phyloP scores from a whole-genome alignment of 2,113 vertebrate genomes.

The Rhabdornis inornatus region DNA sequence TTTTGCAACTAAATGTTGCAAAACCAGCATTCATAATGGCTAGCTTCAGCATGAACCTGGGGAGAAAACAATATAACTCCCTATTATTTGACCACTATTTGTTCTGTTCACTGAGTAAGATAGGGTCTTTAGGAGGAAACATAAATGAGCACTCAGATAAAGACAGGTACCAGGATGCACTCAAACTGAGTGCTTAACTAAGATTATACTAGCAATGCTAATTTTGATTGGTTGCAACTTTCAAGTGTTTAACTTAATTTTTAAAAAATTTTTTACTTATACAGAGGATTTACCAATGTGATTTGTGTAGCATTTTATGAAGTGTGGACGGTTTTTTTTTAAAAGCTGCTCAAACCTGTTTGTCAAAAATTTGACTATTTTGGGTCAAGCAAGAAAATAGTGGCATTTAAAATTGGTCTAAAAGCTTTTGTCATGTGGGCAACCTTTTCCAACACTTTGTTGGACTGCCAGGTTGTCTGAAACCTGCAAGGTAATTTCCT shows the following conservation, averaged over 20 bases:
- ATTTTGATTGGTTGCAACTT: not conserved
- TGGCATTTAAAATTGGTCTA: not conserved
- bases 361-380: not conserved
- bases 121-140: not conserved
- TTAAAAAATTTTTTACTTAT: not conserved
- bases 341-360: not conserved
- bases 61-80: not conserved
- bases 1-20: not conserved
- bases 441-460: not conserved
- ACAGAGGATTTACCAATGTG: not conserved
- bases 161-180: not conserved
- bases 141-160: not conserved
- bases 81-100: not conserved
- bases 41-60: not conserved
- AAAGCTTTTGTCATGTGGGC: not conserved
- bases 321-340: not conserved
- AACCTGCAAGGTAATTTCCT: not conserved
- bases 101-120: not conserved
- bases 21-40: not conserved
- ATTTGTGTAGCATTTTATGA: not conserved
- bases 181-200: not conserved
- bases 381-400: not conserved
- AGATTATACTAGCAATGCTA: not conserved
- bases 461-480: not conserved
- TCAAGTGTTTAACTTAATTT: not conserved